Conservation (phyloP, 2,888 invertebrate genomes). For the Eilema sororculum region DNA sequence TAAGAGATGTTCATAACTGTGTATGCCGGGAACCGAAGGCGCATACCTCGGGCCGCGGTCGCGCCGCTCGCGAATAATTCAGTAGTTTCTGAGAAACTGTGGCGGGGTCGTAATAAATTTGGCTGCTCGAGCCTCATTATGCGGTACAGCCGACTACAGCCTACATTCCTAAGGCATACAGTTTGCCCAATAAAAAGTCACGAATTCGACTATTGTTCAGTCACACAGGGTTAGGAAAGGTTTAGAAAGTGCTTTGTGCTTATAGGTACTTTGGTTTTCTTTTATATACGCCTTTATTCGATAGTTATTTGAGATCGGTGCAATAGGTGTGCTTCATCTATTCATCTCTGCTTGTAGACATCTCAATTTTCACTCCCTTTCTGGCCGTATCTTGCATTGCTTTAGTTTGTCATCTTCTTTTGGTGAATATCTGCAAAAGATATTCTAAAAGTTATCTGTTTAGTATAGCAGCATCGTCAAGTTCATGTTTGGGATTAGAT, state of each 20-base stretch:
- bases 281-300: not conserved
- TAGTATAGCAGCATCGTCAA: no score
- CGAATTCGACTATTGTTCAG: constrained; percentile 75
- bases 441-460: no score
- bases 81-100: constrained; percentile 79
- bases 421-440: no score
- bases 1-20: constrained; percentile 84
- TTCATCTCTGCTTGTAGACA: no score
- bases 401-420: no score
- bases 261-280: not conserved
- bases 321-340: no score
- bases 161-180: constrained; percentile 81
- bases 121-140: constrained; percentile 73
- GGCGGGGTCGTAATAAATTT: constrained; percentile 78
- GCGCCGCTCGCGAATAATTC: constrained; percentile 76
- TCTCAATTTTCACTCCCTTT: no score
- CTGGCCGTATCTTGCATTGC: no score
- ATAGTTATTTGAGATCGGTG: no score
- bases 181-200: constrained; percentile 75
- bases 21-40: constrained; percentile 73
- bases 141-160: constrained; percentile 81
- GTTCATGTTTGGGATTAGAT: no score
- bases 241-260: not conserved
- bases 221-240: constrained; percentile 30
- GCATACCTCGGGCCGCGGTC: constrained; percentile 68